Conservation (phyloP, 2,888 invertebrate species). For the Allygus modestus region DNA sequence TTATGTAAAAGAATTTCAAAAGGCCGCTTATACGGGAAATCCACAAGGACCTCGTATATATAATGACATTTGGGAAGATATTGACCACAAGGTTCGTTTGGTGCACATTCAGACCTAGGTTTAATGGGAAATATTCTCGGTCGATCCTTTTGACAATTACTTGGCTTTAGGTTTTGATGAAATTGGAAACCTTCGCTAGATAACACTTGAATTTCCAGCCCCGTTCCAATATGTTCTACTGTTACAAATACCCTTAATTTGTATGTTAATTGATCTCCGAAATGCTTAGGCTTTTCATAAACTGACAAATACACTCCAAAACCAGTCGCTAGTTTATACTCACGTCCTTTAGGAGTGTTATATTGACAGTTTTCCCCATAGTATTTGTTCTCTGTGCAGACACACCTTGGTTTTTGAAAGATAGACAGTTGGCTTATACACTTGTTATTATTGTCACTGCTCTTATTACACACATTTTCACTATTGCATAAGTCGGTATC, state of each 20-base stretch:
- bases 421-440: neutral
- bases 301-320: neutral
- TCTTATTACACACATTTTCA: neutral
- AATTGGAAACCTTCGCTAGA: neutral
- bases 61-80: neutral
- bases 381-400: neutral
- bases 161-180: neutral
- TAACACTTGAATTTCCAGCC: neutral
- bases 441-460: neutral
- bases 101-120: neutral
- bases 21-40: neutral
- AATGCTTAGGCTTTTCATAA: neutral
- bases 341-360: neutral
- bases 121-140: neutral
- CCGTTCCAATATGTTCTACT: neutral
- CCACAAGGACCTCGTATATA: neutral
- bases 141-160: neutral
- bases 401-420: neutral
- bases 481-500: neutral
- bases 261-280: neutral
- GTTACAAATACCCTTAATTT: neutral
- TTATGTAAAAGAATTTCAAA: neutral
- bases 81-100: neutral
- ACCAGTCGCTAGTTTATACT: neutral
- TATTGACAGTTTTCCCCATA: neutral